Evolutionary conservation across 2,888 invertebrate genomes (phyloP).

Genomic region (Tetragonula carbonaria): DNA sequence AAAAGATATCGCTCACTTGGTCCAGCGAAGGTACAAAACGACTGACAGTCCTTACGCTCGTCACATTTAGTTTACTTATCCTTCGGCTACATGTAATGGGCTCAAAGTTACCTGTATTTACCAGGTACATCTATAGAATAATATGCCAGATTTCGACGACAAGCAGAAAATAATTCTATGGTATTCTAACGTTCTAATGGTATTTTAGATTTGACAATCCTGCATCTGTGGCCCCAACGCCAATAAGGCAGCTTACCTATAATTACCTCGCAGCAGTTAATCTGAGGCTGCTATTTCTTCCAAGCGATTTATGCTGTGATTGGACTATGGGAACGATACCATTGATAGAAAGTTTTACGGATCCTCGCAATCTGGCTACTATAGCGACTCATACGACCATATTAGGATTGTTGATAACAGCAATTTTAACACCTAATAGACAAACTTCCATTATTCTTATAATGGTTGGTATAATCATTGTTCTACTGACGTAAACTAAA

Average conservation of each 20-base stretch:
- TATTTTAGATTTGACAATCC: conserved; percentile 95
- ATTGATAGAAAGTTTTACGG: conserved; percentile 91
- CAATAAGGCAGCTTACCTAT: conserved; percentile 95
- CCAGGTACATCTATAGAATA: conserved; percentile 85
- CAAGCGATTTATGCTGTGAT: conserved; percentile 96
- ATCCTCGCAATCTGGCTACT: conserved; percentile 93
- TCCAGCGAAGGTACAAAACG: conserved; percentile 90
- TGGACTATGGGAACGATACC: conserved; percentile 99
- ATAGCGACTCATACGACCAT: conserved; percentile 88
- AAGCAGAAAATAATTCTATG: background rate
- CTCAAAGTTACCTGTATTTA: conserved; percentile 97
- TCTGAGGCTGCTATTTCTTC: conserved; percentile 94
- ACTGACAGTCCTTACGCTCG: conserved; percentile 91
- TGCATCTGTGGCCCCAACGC: conserved; percentile 94
- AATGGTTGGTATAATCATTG: conserved; percentile 86
- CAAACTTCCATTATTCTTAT: conserved; percentile 88
- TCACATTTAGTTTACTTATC: conserved; percentile 92
- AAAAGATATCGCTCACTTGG: conserved; percentile 84
- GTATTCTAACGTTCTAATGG: background rate
- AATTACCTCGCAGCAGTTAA: conserved; percentile 96
- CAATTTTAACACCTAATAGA: conserved; percentile 86
- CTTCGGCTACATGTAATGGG: conserved; percentile 97
- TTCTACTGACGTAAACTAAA: background rate
- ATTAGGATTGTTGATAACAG: conserved; percentile 86
- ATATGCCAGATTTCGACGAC: background rate